Evolutionary conservation across 2,797 vertebrate genomes (phyloP), one percentile per base, ranked within the genome.

Genomic region (Notolabrus celidotus): DNA sequence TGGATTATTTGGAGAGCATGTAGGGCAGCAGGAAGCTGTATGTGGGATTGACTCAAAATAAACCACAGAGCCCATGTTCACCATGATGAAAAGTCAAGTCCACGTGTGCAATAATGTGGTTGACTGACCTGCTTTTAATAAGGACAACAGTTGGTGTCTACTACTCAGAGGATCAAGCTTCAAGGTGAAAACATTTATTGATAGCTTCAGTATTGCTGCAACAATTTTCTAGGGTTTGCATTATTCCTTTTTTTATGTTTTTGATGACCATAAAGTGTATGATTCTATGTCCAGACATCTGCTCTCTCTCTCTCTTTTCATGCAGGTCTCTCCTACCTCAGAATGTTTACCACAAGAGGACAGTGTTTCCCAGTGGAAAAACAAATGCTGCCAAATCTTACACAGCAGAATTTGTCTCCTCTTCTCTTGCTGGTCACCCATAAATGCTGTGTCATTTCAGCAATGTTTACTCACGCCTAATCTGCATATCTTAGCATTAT

Each of bases 341-440:
- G 10, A 46, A 22, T 5, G 2, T 46, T 46, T 22, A 58, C 87
- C 89, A 88, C 86, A 71, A 88, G 90, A 83, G 83, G 84, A 42
- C 88, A 84, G 75, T 87, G 70, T 88, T 84, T 74, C 57, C 36
- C 54, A 71, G 22, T 31, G 22, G 50, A 62, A 73, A 83, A 62
- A n/a, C 1, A 14, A n/a, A 11, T 1, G 7, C 43, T 75, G 34
- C 64, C 23, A 64, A 31, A 38, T 45, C 10, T 45, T 54, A 31
- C 9, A 11, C 5, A 46, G 25, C 14, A 19, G n/a, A n/a, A n/a
- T 12, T 8, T 10, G 3, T 45, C 25, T 61, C 7, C 3, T 20
- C 14, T 61, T 11, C 12, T 57, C 10, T 54, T 10, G n/a, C 25
- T 10, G 27, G 5, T 22, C n/a, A 4, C 10, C 11, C 3, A 17